Evolutionary conservation across 2,113 vertebrate genomes (phyloP).

Genomic region (Ammodramus savannarum): DNA sequence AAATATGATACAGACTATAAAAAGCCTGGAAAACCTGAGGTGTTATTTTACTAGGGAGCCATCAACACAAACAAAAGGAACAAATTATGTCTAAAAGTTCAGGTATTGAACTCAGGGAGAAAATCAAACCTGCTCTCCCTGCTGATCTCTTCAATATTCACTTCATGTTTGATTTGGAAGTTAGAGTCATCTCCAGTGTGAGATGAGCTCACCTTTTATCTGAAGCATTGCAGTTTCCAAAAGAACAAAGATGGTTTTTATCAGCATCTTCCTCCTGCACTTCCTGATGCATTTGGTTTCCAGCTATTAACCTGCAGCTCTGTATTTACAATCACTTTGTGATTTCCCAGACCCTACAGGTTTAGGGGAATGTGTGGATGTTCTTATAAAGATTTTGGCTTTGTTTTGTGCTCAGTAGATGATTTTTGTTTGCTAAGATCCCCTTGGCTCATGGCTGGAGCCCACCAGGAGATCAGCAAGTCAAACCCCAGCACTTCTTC

Average conservation of each 20-base stretch:
- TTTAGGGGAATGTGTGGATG: neutral
- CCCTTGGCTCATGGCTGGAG: slow-evolving; percentile 8
- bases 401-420: slow-evolving; percentile 4
- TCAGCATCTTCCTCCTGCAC: slow-evolving; percentile 65
- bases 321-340: slow-evolving; percentile 14
- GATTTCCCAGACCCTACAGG: slow-evolving; percentile 4
- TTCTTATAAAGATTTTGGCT: slow-evolving; percentile 22
- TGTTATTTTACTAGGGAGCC: neutral
- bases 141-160: slow-evolving; percentile 56
- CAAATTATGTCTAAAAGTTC: slow-evolving; percentile 34
- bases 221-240: slow-evolving; percentile 33
- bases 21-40: neutral
- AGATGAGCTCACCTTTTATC: slow-evolving; percentile 56
- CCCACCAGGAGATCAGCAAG: neutral
- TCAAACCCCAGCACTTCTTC: neutral
- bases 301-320: slow-evolving; percentile 76
- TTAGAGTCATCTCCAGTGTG: slow-evolving; percentile 3
- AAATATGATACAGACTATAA: neutral
- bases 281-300: slow-evolving; percentile 68
- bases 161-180: slow-evolving; percentile 53
- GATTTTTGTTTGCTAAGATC: slow-evolving; percentile 5
- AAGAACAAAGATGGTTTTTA: slow-evolving; percentile 67
- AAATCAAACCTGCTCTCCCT: slow-evolving; percentile 11
- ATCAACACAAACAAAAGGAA: neutral
- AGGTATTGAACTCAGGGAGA: neutral